Evolutionary conservation across 2,797 vertebrate genomes (phyloP).

Genomic region (Gila robusta): DNA sequence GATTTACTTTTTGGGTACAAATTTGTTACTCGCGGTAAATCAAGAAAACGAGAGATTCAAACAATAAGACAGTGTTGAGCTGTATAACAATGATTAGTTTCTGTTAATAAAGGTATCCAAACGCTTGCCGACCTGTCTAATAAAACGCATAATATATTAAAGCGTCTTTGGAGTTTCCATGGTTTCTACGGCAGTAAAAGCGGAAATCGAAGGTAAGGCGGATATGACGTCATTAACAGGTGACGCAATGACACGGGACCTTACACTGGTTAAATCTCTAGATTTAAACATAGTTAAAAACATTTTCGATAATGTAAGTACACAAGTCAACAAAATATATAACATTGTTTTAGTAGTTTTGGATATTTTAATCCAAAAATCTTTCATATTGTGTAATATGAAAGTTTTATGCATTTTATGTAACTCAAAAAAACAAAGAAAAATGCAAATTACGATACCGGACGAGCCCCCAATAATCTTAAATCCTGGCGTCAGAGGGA

Average conservation of each 20-base stretch:
- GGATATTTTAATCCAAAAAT: too few species aligned
- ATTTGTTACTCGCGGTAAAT: neutral
- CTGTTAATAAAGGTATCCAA: neutral
- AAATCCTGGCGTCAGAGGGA: neutral
- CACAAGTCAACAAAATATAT: too few species aligned
- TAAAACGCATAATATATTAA: neutral
- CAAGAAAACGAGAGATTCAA: neutral
- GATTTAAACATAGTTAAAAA: neutral
- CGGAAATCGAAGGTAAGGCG: neutral
- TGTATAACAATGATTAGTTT: neutral
- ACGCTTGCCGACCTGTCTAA: neutral
- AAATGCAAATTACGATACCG: neutral
- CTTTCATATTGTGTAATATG: neutral
- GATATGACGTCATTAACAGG: neutral
- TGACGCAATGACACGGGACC: neutral
- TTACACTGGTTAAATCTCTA: neutral
- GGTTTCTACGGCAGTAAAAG: neutral
- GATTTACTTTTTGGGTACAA: neutral
- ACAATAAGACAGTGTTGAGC: neutral
- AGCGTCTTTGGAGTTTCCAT: neutral
- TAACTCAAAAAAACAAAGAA: neutral
- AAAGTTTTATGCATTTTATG: too few species aligned
- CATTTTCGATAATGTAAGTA: neutral
- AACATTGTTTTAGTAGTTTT: too few species aligned
- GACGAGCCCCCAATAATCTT: neutral